Percentiles rank a stretch among this genome's conserved stretches.
phyloP scores from a whole-genome alignment of 2,888 invertebrate genomes.

The Coelopa pilipes region DNA sequence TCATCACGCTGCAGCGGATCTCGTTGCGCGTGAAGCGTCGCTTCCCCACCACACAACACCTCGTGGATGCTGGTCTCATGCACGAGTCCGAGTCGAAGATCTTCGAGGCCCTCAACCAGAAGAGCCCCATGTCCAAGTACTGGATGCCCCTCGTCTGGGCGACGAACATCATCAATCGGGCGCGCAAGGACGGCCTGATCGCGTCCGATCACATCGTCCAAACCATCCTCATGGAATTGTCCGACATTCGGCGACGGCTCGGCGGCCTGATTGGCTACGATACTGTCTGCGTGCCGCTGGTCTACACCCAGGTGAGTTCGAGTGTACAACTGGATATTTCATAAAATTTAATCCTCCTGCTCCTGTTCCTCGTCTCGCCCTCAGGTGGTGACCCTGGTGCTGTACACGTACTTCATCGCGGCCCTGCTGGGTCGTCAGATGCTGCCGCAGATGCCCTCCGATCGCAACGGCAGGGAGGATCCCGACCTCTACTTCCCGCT shows the following conservation, averaged over 20 bases:
- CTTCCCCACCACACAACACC: constrained; percentile 90
- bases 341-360: neutral
- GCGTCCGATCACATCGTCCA: constrained; percentile 92
- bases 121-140: constrained; percentile 90
- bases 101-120: constrained; percentile 88
- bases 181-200: constrained; percentile 85
- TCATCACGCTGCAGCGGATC: constrained; percentile 87
- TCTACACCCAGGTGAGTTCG: constrained; percentile 84
- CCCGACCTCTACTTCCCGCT: constrained; percentile 90
- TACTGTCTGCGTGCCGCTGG: constrained; percentile 90
- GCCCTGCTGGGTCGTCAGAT: constrained; percentile 90
- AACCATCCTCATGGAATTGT: constrained; percentile 87
- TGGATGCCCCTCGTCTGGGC: constrained; percentile 97
- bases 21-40: constrained; percentile 87
- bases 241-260: constrained; percentile 84
- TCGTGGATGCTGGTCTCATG: constrained; percentile 91
- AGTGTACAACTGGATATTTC: neutral
- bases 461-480: constrained; percentile 70
- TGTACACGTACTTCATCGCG: constrained; percentile 91
- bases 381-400: constrained; percentile 91
- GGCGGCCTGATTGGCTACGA: constrained; percentile 90
- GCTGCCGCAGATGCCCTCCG: constrained; percentile 70
- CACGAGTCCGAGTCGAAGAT: constrained; percentile 91
- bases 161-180: constrained; percentile 89
- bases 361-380: constrained; percentile 48